Conservation (phyloP, 2,113 vertebrate species). For the Pelmatolapia mariae region DNA sequence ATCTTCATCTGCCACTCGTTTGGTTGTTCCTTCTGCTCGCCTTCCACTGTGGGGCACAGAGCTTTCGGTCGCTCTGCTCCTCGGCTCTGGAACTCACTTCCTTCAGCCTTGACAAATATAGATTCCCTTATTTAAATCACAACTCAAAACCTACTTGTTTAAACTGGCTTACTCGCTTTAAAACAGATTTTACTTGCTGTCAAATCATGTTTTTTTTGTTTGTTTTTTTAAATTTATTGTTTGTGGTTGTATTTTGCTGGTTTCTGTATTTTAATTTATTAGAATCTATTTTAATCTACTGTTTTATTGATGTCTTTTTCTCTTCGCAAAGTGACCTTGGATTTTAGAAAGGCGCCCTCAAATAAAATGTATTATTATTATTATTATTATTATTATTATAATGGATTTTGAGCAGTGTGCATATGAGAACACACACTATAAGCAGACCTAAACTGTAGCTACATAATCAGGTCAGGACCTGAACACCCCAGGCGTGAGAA, state of each 20-base stretch:
- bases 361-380: not conserved
- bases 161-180: rapidly evolving
- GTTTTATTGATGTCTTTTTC: not conserved
- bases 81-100: rapidly evolving
- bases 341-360: not conserved
- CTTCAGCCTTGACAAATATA: too few relatives aligned
- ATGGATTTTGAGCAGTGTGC: not conserved
- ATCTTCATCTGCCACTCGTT: not conserved
- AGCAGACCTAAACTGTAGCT: not conserved
- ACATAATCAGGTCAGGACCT: constrained; percentile 37
- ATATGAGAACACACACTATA: not conserved
- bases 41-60: not conserved
- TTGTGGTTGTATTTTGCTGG: not conserved
- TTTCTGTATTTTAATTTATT: not conserved
- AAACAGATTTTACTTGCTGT: not conserved
- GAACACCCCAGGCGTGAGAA: not conserved
- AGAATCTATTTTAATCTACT: not conserved
- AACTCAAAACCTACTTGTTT: rapidly evolving
- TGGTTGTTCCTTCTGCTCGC: not conserved
- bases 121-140: not conserved
- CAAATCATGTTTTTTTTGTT: not conserved
- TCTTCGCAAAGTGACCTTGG: not conserved
- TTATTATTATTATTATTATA: not conserved
- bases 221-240: rapidly evolving
- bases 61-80: not conserved